phyloP scores from a whole-genome alignment of 2,797 vertebrate species.

The Macrochelys suwanniensis region DNA sequence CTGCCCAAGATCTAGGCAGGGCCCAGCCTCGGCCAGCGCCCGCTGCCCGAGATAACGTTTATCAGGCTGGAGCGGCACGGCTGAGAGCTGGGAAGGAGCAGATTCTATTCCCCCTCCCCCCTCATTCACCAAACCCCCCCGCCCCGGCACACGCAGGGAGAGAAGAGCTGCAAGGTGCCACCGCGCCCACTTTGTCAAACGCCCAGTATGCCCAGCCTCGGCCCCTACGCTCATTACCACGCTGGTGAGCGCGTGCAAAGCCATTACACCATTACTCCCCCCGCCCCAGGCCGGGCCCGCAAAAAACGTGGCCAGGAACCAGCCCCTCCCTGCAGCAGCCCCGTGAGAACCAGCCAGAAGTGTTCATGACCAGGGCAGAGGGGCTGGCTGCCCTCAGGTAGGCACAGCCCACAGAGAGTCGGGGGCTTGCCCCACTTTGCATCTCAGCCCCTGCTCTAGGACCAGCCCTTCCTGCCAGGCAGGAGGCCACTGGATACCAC shows the following conservation, averaged over 20 bases:
- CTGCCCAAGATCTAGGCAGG: no score
- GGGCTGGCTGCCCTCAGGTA: no score
- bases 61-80: fast-evolving
- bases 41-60: neutral
- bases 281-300: neutral
- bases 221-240: neutral
- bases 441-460: neutral
- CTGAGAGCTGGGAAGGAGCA: no score
- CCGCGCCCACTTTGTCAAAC: neutral
- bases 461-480: no score
- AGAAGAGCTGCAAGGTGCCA: neutral
- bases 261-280: neutral
- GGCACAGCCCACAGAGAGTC: no score
- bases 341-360: neutral
- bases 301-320: no score
- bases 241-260: neutral
- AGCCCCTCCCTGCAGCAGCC: no score
- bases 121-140: no score
- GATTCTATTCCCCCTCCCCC: neutral
- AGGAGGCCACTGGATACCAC: neutral
- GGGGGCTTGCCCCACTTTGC: neutral
- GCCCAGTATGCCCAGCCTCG: neutral
- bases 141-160: neutral
- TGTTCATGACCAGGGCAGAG: no score
- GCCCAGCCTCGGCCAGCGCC: no score